Evolutionary conservation across 2,888 invertebrate species (phyloP), one percentile per base, ranked within the genome.

Genomic region (Papilio protenor): DNA sequence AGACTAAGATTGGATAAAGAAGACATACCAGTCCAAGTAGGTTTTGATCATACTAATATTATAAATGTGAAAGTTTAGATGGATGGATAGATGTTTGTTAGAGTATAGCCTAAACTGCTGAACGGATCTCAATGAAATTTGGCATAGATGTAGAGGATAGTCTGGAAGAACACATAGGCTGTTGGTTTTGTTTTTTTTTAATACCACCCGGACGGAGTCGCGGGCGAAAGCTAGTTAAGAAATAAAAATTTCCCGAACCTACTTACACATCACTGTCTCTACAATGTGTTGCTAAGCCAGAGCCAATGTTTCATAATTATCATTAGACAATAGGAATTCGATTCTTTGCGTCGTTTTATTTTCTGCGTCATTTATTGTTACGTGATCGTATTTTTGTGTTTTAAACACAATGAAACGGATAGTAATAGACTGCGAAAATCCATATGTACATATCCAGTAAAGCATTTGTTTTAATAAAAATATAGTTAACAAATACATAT

Each of bases 291-390:
- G 16, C 61, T 61, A 61, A 16, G 27, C 27, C 27, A 27, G 27
- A 27, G 27, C 2, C 27, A 27, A 27, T 27, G 14, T 64, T 64
- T 18, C 40, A 66, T 40, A 66, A 40, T 66, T 40, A 40, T 66
- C 40, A 6, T 64, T 40, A 66, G 40, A 66, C 66, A 66, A 66
- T 66, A 66, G 66, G n/a, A 66, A 45, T 66, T 66, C n/a, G n/a
- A 66, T 66, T 66, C 40, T 40, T 40, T n/a, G 66, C 18, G 40
- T 66, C 18, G 64, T 64, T 64, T 33, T 40, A n/a, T 66, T 40
- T 66, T 40, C 66, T 66, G 40, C 66, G 66, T 66, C 66, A 66
- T 11, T 40, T 66, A 66, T 66, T 66, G n/a, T 66, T 66, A 66
- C 40, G 66, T 66, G 66, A 40, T 66, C 40, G n/a, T 66, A 40